Evolutionary conservation across 2,113 vertebrate species (phyloP), one percentile per base, ranked within the genome.

Genomic region (Alouatta palliata): DNA sequence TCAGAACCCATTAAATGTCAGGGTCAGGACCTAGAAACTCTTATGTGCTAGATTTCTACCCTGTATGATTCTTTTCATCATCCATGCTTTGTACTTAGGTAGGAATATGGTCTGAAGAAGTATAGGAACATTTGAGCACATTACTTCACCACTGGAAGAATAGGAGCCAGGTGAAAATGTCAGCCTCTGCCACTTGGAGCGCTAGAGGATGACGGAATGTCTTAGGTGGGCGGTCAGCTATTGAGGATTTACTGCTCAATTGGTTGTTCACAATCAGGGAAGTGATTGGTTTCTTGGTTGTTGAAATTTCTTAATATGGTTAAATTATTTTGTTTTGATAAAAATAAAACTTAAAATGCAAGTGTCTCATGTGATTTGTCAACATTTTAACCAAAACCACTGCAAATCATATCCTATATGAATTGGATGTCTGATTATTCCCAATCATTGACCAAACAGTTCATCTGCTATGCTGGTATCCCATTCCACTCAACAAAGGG

Each of bases 281-380:
- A 81, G 35, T 0, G 16, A 20, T 43, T 86, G 87, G 61, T 81
- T 88, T 97, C 68, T 37, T 91, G 94, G 94, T 66, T 64, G 79
- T 80, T 66, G 83, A 87, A 81, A 76, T 75, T 87, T 90, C 96
- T 96, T 98, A 97, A 86, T 93, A 93, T 73, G 71, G 76, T 87
- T 97, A 96, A 97, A 93, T 96, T 96, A 97, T 97, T 98, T 98
- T 96, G 92, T 98, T 96, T 97, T 97, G 92, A 97, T 98, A 98
- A 97, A 98, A 98, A 97, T 95, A 95, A 97, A 97, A 71, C 35
- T 56, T 80, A 96, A 86, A 95, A 56, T 68, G 70, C 82, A 95
- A 93, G 80, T 32, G 85, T 21, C 79, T 76, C 61, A 11, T 71
- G 92, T 94, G 73, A 77, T 86, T 96, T 84, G 40, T 97, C 92